Evolutionary conservation across 2,888 invertebrate genomes (phyloP), one percentile per base, ranked within the genome.

Genomic region (Diogma glabrata): DNA sequence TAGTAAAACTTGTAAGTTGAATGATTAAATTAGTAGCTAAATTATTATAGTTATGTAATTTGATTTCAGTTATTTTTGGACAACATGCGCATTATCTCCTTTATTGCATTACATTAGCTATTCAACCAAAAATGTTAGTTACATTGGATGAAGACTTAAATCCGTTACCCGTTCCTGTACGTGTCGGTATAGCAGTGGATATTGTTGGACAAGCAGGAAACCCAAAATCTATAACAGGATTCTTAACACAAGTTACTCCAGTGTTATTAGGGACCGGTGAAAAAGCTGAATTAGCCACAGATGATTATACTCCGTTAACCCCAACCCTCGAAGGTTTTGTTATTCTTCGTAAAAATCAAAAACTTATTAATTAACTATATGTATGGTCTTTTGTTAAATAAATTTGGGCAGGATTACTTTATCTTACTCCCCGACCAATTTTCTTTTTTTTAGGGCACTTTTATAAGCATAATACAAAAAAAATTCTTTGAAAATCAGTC

Each of bases 291-390:
- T 75, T 96, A 40, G 95, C 95, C 3, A 93, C 92, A 0, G 95
- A 96, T 69, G 95, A 96, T 72, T 96, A 90, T 70, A 67, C 86
- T 54, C 82, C 93, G 2, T 74, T 93, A 43, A 91, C 93, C 2
- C 90, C 93, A 0, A 84, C 93, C 54, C 84, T 96, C 82, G 96
- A 96, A 75, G 95, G 95, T 49, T 92, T 96, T 69, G 95, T 96
- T 59, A 91, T 96, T 63, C 77, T 96, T 59, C 82, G 87, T 69
- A 94, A 94, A 72, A 94, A 93, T 48, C 48, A 30, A 7, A 48
- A 48, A n/a, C n/a, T n/a, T n/a, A n/a, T n/a, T n/a, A n/a, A n/a
- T n/a, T n/a, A n/a, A n/a, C n/a, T n/a, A n/a, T n/a, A n/a, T n/a
- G n/a, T n/a, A n/a, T n/a, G n/a, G n/a, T n/a, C n/a, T n/a, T n/a